Conservation (phyloP, 1,140 invertebrate genomes). For the Hyles euphorbiae region DNA sequence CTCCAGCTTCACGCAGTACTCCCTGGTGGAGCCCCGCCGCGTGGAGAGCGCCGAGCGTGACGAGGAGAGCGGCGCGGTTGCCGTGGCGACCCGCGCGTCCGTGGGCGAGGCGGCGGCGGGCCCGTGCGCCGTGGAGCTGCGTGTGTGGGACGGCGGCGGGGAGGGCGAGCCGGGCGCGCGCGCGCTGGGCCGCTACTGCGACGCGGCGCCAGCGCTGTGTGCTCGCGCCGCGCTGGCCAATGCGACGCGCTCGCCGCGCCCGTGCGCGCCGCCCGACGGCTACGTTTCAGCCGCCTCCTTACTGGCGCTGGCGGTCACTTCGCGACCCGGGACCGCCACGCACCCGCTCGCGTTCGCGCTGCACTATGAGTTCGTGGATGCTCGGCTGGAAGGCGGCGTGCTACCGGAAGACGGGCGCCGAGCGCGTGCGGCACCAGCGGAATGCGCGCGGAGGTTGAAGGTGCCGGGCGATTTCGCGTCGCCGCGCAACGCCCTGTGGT, state of each 20-base stretch:
- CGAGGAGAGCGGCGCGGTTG: conserved; percentile 29
- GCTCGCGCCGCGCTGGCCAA: conserved; percentile 87
- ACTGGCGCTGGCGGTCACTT: conserved; percentile 67
- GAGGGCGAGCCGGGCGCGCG: conserved; percentile 41
- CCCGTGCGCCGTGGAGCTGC: conserved; percentile 76
- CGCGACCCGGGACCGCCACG: conserved; percentile 79
- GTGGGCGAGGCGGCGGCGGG: conserved; percentile 24
- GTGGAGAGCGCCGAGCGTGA: conserved; percentile 51
- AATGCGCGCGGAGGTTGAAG: conserved; percentile 57
- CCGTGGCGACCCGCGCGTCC: conserved; percentile 18
- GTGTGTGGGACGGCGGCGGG: conserved; percentile 78
- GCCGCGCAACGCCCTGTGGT: conserved; percentile 82
- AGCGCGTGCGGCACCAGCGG: conserved; percentile 37
- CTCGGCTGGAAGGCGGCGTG: conserved; percentile 76
- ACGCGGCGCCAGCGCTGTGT: conserved; percentile 84
- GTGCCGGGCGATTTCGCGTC: conserved; percentile 81
- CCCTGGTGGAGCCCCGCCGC: conserved; percentile 76
- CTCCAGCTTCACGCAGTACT: conserved; percentile 85
- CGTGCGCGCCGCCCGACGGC: conserved; percentile 85
- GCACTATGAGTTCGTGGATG: conserved; percentile 91
- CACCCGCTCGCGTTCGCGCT: conserved; percentile 80
- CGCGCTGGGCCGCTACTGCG: conserved; percentile 81
- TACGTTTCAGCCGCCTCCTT: conserved; percentile 81
- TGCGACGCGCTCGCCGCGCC: conserved; percentile 83
- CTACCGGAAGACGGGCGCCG: conserved; percentile 37